Base-by-base conservation (phyloP, 2,113 vertebrate species). In the Melanotaenia duboulayi region DNA sequence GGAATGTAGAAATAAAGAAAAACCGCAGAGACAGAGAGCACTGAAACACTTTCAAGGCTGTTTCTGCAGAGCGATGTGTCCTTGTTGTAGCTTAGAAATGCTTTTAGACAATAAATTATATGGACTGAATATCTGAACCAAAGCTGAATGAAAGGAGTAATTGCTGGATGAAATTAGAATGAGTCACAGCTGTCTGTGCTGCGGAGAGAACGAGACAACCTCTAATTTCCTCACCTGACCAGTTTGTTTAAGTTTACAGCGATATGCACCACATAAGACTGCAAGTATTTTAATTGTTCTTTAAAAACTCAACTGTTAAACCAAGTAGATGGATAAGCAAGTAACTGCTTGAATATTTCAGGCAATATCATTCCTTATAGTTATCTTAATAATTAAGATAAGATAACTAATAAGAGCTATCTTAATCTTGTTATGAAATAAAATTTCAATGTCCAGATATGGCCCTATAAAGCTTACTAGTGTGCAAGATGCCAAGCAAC, bases 71-170 rank as follows among this genome's bases (percentile, higher is more conserved):
- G 58, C 35, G 63, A 59, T 39, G 48, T 20, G 84, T 87, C 84
- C 80, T 90, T 74, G 83, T 58, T 70, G 62, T 48, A 46, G 35
- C 72, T 86, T 62, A 67, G 78, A 79, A 70, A 68, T 71, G 56
- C 62, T 75, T 82, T 78, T 78, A 79, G 78, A 84, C 54, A 42
- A 74, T 50, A 83, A 71, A 84, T 87, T 80, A 76, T 78, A 69
- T 74, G 39, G 78, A 83, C 70, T 71, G 68, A 23, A 68, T 78
- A 81, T 82, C 60, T 72, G 65, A 54, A 70, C 60, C 37, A 51
- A 60, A 62, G 60, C 59, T 12, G 54, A 54, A 39, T 74, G 61
- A 85, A 75, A 68, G 73, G 70, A 76, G 49, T 32, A 50, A 74
- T 13, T 65, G 61, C 70, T 57, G 62, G 10, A 73, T 35, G 7